phyloP scores from a whole-genome alignment of 30 jellyfish, hydroid and myxozoan genomes.

The Cassiopea andromeda region DNA sequence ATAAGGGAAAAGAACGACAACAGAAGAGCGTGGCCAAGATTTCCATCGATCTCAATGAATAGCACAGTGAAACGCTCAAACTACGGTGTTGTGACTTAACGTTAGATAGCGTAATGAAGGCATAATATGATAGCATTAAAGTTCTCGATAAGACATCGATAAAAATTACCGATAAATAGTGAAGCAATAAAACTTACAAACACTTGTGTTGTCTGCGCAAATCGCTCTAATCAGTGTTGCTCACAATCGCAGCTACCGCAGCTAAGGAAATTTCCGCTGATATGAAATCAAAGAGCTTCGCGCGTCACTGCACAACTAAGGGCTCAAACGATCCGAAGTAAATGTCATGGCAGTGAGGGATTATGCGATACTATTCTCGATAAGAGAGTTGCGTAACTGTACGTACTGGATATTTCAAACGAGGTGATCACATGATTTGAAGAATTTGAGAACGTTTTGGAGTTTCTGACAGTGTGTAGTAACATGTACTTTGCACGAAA shows the following conservation, averaged over 20 bases:
- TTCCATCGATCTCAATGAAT: background rate
- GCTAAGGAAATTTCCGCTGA: constrained; percentile 49
- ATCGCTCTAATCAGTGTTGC: constrained; percentile 62
- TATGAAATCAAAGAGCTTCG: constrained; percentile 55
- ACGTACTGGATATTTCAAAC: background rate
- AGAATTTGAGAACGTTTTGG: background rate
- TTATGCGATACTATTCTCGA: background rate
- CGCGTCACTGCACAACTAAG: constrained; percentile 72
- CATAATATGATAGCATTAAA: background rate
- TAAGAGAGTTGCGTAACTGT: background rate
- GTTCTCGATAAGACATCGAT: background rate
- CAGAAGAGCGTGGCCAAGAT: background rate
- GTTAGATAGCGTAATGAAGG: background rate
- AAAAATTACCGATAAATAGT: constrained; percentile 66
- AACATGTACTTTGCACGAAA: too few species aligned
- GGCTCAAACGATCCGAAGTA: background rate
- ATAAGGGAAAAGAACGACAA: background rate
- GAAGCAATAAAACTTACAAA: constrained; percentile 60
- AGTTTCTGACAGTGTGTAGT: too few species aligned
- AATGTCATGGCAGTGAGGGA: constrained; percentile 38
- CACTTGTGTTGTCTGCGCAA: constrained; percentile 50
- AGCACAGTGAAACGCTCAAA: background rate
- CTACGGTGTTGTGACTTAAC: background rate
- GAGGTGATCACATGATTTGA: background rate
- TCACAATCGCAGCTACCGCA: constrained; percentile 73